Evolutionary conservation across 2,113 vertebrate species (phyloP), one percentile per base, ranked within the genome.

Genomic region (Corythornis vintsioides): DNA sequence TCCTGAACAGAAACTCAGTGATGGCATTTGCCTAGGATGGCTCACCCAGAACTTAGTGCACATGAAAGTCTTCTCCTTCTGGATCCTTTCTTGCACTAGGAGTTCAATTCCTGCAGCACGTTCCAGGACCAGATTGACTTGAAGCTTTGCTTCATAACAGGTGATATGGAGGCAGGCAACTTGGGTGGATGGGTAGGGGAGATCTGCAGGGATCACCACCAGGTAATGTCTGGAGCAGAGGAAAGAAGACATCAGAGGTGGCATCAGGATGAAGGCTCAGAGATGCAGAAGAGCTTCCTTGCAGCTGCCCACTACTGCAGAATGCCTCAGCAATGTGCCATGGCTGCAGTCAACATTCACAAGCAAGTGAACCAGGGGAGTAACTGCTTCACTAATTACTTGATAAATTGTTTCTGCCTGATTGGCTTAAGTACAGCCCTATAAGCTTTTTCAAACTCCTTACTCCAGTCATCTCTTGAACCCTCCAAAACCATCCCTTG

Each of bases 21-120:
- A 56, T 11, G 19, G 43, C 28, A 55, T 79, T 82, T 73, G 67
- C 33, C 53, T 59, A 29, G 20, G 16, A 20, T n/a, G 26, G 20
- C 95, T 96, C 53, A 96, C 96, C 96, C 79, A 91, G 75, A 96
- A 96, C 56, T 95, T 93, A 11, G 72, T 22, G 40, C 96, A 96
- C 22, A 24, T 35, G 76, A 95, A 96, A 63, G 91, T 83, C 79
- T 93, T 95, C 79, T 93, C 57, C 67, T 95, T 95, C 53, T 87
- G 87, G 64, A 86, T 81, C 26, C 57, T 87, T 88, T 95, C 76
- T 86, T 86, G 85, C 26, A 81, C 16, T 45, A 96, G 69, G 40
- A 89, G 24, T 20, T 95, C 52, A 40, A 0, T 35, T 74, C 95
- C 94, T 60, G 75, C 43, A 60, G 87, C 83, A n/a, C 16, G 72